phyloP scores from a whole-genome alignment of 1,140 invertebrate genomes.

The Drosophila micromelanica region DNA sequence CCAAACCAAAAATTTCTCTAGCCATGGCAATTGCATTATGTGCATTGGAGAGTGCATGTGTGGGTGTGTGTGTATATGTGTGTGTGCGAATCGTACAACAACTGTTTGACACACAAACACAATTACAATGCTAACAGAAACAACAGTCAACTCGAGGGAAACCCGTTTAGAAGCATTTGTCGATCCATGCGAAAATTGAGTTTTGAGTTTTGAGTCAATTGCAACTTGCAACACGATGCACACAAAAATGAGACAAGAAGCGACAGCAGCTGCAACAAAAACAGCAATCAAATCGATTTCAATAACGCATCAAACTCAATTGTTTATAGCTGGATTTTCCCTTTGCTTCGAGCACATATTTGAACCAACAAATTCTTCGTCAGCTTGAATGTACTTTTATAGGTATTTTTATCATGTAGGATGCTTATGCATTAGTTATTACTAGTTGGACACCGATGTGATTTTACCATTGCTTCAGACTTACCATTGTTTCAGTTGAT shows the following conservation, averaged over 20 bases:
- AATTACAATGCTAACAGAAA: slow-evolving; percentile 66
- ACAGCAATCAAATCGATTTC: slow-evolving; percentile 5
- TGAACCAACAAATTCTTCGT: background rate
- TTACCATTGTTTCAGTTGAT: no score
- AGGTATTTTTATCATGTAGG: no score
- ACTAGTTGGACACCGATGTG: no score
- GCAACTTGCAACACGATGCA: slow-evolving; percentile 22
- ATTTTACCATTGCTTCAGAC: no score
- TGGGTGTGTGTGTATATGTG: slow-evolving; percentile 33
- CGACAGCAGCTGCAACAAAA: slow-evolving; percentile 4
- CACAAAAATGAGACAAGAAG: slow-evolving; percentile 15
- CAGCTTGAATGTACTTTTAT: background rate
- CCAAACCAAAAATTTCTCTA: slow-evolving; percentile 41
- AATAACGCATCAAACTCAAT: slow-evolving; percentile 13
- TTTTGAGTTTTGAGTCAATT: slow-evolving; percentile 25
- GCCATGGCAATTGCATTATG: slow-evolving; percentile 64
- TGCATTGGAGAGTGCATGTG: slow-evolving; percentile 23
- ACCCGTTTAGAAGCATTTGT: slow-evolving; percentile 48
- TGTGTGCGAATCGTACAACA: slow-evolving; percentile 52
- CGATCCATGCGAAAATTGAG: slow-evolving; percentile 46
- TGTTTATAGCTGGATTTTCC: background rate
- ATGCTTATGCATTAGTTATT: no score
- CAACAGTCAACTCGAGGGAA: slow-evolving; percentile 27
- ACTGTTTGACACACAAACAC: slow-evolving; percentile 77
- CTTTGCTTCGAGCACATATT: background rate